phyloP scores from a whole-genome alignment of 2,113 vertebrate species.

The Nothoprocta pentlandii region DNA sequence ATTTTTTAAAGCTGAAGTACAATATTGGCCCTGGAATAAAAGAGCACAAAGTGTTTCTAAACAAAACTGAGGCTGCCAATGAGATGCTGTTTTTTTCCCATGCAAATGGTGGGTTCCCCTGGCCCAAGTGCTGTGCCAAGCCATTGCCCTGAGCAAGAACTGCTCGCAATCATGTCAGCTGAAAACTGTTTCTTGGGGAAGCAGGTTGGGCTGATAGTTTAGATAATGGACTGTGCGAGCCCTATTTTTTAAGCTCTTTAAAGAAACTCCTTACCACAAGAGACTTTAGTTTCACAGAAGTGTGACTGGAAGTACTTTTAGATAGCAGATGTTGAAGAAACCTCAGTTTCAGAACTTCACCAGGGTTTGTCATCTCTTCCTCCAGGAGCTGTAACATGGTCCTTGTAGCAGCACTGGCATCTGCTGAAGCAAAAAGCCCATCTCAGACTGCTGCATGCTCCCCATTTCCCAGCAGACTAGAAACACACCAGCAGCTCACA shows the following conservation, averaged over 20 bases:
- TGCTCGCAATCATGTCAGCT: accelerated
- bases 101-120: accelerated
- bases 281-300: not conserved
- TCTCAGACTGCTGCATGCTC: not conserved
- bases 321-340: not conserved
- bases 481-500: not conserved
- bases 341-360: not conserved
- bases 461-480: not conserved
- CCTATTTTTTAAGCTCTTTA: not conserved
- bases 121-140: accelerated
- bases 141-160: not conserved
- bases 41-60: not conserved
- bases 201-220: not conserved
- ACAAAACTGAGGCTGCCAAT: not conserved
- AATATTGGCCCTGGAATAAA: not conserved
- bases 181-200: not conserved
- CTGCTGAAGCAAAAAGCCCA: not conserved
- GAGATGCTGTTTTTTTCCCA: not conserved
- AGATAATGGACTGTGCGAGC: accelerated
- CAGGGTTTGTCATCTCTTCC: not conserved
- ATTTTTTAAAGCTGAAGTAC: not conserved
- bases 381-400: not conserved
- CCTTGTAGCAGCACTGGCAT: not conserved
- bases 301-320: not conserved
- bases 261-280: not conserved